Evolutionary conservation across 2,888 invertebrate genomes (phyloP).

Genomic region (Lasioglossum villosulum): DNA sequence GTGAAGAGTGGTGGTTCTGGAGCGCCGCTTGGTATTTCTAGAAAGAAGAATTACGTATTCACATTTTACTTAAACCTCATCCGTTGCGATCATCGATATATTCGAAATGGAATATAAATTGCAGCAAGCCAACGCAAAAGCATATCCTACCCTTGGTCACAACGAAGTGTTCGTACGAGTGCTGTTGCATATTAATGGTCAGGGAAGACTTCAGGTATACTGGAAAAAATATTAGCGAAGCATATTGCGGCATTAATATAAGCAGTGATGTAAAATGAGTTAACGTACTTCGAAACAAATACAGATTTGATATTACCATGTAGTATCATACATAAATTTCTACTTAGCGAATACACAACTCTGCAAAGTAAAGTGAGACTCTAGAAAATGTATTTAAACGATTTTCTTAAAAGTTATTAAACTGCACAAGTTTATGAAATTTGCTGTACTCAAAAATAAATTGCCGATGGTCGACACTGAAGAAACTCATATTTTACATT

Average conservation of each 20-base stretch:
- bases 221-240: slow-evolving; percentile 66
- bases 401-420: no score
- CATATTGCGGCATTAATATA: slow-evolving; percentile 54
- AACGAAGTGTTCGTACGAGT: slow-evolving; percentile 45
- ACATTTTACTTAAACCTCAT: background rate
- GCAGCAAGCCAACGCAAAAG: slow-evolving; percentile 53
- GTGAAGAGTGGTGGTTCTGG: slow-evolving; percentile 95
- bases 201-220: slow-evolving; percentile 59
- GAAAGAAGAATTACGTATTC: slow-evolving; percentile 56
- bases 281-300: background rate
- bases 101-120: slow-evolving; percentile 17
- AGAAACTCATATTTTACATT: no score
- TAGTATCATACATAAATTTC: background rate
- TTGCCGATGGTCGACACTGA: no score
- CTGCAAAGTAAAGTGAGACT: no score
- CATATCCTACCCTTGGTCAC: slow-evolving; percentile 64
- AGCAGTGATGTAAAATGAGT: slow-evolving; percentile 16
- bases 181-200: slow-evolving; percentile 63
- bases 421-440: no score
- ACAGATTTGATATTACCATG: background rate
- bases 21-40: slow-evolving; percentile 91
- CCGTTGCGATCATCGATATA: background rate
- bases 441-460: no score
- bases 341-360: background rate
- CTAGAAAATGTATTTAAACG: no score